Conservation (phyloP, 2,797 vertebrate genomes). For the Melanotaenia boesemani region DNA sequence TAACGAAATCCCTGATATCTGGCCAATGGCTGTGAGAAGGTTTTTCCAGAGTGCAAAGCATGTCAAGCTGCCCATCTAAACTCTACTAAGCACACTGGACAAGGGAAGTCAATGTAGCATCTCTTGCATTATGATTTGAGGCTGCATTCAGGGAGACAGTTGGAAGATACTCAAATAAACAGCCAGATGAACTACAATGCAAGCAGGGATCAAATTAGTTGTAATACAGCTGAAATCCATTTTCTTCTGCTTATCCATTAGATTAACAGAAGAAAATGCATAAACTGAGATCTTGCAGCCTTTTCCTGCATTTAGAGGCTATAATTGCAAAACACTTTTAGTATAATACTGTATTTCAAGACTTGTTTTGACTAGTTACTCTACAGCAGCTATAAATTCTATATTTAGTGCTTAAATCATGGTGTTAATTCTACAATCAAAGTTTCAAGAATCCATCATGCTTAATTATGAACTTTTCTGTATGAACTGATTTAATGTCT, state of each 20-base stretch:
- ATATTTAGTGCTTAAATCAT: conserved; percentile 64
- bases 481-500: conserved; percentile 53
- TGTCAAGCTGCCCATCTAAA: conserved; percentile 80
- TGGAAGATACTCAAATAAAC: conserved; percentile 80
- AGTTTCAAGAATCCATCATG: conserved; percentile 62
- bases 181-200: conserved; percentile 63
- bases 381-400: conserved; percentile 60
- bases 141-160: conserved; percentile 63
- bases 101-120: conserved; percentile 61
- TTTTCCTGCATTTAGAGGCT: conserved; percentile 60
- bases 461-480: conserved; percentile 48
- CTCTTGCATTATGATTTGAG: conserved; percentile 56
- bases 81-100: conserved; percentile 69
- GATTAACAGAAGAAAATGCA: not conserved
- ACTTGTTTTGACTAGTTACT: conserved; percentile 48
- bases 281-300: conserved; percentile 33
- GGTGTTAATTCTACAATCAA: conserved; percentile 70
- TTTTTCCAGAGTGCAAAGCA: conserved; percentile 82
- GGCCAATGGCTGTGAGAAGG: conserved; percentile 82
- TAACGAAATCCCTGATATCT: conserved; percentile 88
- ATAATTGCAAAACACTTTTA: conserved; percentile 51
- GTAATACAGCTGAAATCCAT: conserved; percentile 21
- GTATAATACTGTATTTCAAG: conserved; percentile 50
- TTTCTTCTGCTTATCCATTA: not conserved
- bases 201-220: conserved; percentile 57